Evolutionary conservation across 2,797 vertebrate species (phyloP).

Genomic region (Malacoraja senta): DNA sequence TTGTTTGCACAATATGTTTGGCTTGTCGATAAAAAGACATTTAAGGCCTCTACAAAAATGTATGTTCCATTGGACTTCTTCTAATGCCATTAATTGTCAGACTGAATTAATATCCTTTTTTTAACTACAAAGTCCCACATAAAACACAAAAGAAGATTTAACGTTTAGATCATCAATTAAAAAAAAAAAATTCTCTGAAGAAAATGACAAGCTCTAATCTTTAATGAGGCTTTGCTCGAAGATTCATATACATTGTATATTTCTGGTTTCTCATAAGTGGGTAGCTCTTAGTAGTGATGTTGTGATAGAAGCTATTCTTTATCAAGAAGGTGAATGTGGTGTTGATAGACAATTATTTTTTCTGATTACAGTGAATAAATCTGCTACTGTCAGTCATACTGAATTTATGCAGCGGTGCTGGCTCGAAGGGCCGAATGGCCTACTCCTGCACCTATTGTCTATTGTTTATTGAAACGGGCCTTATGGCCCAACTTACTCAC

Average conservation of each 20-base stretch:
- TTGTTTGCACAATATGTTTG: neutral
- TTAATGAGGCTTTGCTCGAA: neutral
- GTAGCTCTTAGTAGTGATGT: neutral
- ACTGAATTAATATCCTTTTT: neutral
- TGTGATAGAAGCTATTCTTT: neutral
- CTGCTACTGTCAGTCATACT: too few species aligned
- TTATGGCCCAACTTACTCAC: too few species aligned
- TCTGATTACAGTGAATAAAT: neutral
- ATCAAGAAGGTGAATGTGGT: neutral
- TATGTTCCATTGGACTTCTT: neutral
- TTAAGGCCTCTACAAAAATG: neutral
- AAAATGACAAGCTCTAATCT: neutral
- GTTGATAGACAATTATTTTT: neutral
- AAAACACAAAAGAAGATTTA: neutral
- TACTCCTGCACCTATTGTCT: too few species aligned
- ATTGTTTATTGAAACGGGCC: too few species aligned
- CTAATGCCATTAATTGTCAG: too few species aligned
- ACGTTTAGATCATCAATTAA: neutral
- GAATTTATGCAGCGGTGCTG: too few species aligned
- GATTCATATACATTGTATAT: neutral
- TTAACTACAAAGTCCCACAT: neutral
- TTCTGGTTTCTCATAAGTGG: neutral
- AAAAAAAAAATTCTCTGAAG: neutral
- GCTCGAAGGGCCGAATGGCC: too few species aligned
- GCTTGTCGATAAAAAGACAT: neutral